Percentiles rank a stretch among this genome's conserved stretches.
Evolutionary conservation across 2,888 invertebrate genomes (phyloP).

Genomic region (Anorthoa munda): DNA sequence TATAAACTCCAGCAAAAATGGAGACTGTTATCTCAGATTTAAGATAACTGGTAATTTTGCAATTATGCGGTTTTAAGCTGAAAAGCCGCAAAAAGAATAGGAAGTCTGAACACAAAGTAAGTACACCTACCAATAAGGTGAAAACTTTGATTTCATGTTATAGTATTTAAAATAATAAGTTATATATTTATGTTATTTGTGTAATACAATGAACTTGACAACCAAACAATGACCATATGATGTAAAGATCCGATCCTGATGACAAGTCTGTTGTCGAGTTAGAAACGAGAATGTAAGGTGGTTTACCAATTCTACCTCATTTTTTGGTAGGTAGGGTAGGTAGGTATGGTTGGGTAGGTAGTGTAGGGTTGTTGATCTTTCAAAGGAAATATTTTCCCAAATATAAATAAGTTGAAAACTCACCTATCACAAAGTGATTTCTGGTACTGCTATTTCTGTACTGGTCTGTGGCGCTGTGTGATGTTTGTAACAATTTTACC

Average conservation of each 20-base stretch:
- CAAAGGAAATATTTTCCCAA: too few species aligned
- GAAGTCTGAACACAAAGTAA: not conserved
- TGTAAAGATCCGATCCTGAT: not conserved
- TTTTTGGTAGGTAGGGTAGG: too few species aligned
- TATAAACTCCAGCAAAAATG: conserved; percentile 29
- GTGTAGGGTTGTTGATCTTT: too few species aligned
- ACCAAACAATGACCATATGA: conserved; percentile 1
- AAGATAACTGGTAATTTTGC: conserved; percentile 23
- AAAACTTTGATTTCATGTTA: not conserved
- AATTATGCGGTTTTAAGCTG: not conserved
- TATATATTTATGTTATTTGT: not conserved
- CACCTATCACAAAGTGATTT: too few species aligned
- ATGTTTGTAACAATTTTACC: not conserved
- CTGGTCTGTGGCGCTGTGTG: not conserved
- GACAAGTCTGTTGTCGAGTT: not conserved
- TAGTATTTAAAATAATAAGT: not conserved
- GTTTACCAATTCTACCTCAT: not conserved
- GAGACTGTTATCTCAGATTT: conserved; percentile 12
- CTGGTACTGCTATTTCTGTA: too few species aligned
- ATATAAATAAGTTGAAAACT: too few species aligned
- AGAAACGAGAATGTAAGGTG: not conserved
- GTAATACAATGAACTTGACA: not conserved
- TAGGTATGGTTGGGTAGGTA: too few species aligned
- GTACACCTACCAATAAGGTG: not conserved
- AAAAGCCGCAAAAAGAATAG: conserved; percentile 8